Conservation (phyloP, 1,140 invertebrate genomes). For the Apocrypta bakeri region DNA sequence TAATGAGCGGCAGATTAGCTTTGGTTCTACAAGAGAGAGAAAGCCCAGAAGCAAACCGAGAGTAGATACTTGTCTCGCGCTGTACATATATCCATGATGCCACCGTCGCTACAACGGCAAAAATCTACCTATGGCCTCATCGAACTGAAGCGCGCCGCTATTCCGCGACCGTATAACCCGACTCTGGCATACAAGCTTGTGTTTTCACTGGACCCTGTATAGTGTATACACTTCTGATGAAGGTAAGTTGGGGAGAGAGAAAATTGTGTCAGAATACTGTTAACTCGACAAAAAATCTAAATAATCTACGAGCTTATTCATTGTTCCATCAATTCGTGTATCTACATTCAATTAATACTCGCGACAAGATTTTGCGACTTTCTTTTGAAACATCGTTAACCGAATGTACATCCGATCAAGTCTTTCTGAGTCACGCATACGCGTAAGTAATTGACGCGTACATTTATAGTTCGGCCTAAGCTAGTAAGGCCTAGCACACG, state of each 20-base stretch:
- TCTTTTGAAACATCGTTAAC: no score
- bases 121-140: neutral
- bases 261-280: neutral
- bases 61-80: slow-evolving; percentile 35
- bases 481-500: slow-evolving; percentile 6
- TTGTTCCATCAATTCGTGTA: neutral
- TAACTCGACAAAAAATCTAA: neutral
- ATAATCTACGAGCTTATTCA: neutral
- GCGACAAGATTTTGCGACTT: no score
- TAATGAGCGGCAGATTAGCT: slow-evolving; percentile 59
- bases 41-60: slow-evolving; percentile 42
- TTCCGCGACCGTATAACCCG: neutral
- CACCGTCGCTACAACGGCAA: neutral
- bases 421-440: neutral
- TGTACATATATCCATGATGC: neutral
- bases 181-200: no score
- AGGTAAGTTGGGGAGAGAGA: neutral
- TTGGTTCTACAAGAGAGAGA: slow-evolving; percentile 23
- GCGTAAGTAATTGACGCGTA: slow-evolving; percentile 22
- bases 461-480: slow-evolving; percentile 37
- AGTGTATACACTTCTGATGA: no score
- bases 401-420: neutral
- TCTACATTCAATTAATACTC: no score
- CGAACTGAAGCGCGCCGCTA: neutral
- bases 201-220: no score